Base-by-base conservation (phyloP, 2,113 vertebrate species). In the Rhinopomastus cyanomelas region DNA sequence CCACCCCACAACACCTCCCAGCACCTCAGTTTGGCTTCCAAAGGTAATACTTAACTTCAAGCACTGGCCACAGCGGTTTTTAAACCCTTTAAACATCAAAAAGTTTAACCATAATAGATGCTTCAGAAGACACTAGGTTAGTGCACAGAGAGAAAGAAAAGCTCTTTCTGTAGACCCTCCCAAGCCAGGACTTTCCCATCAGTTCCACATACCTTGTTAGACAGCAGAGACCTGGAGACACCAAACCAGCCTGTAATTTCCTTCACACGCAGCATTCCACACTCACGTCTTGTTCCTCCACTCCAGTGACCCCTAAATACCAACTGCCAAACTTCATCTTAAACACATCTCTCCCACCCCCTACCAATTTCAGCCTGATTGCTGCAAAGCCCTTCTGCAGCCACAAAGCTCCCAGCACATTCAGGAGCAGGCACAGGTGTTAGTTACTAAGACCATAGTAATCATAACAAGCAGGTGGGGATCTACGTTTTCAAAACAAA, bases 271-370 rank as follows among this genome's bases (percentile, higher is more conserved):
- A 5, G 8, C 52, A 2, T 10, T 61, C 19, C 32, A 27, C 9
- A 5, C 7, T 22, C 36, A 12, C 14, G 46, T 6, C 13, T 34
- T 8, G 2, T 1, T 36, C 30, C 13, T 29, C 4, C 3, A 0
- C 44, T 39, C 2, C 0, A 6, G 1, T 16, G 32, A 86, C 25
- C 11, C 42, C 39, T 20, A 16, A 67, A 39, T 1, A 14, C 23
- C 10, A 57, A 1, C 14, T 25, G 51, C 4, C 18, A 75, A 72
- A 19, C 19, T 46, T 76, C 8, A 7, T 44, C 36, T 81, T 32
- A 71, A n/a, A 34, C 9, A 49, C 27, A 13, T 25, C 21, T 18
- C 9, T 52, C 34, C 71, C 34, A 52, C 10, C 11, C 14, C 44
- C 9, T 37, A 75, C 11, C 25, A 57, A 27, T 36, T 65, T 29